Evolutionary conservation across 2,888 invertebrate genomes (phyloP), one percentile per base, ranked within the genome.

Genomic region (Danaus chrysippus): DNA sequence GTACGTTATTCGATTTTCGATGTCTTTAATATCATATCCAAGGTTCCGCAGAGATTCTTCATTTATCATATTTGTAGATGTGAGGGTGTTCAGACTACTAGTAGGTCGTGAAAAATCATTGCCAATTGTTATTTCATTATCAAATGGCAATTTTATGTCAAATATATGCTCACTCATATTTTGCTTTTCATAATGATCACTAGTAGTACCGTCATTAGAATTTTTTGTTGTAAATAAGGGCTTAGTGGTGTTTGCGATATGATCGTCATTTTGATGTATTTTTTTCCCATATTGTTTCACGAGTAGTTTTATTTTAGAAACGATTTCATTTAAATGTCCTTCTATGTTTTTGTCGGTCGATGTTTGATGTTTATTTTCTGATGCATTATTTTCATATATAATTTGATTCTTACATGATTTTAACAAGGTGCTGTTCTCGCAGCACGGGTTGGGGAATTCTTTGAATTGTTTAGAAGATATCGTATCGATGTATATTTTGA

Each of bases 401-500:
- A 67, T 46, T 43, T 58, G 43, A 13, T 54, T 57, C 42, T 64
- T 42, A 56, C 70, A 70, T 5, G 46, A 23, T n/a, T 42, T 10
- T n/a, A 60, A 9, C 42, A 61, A 44, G 12, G 60, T 58, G 54
- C 66, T 59, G 54, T 63, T 59, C 6, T 44, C 17, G 58, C 71
- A 71, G 52, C 70, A 70, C 44, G 66, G 17, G 10, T 56, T 58
- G 54, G 74, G 76, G 55, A 81, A 78, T 65, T 83, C 75, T 11
- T 69, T 66, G 52, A 79, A 70, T 46, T 77, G 73, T 13, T 66
- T 66, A 53, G 67, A 63, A 42, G 73, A 73, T n/a, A 71, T 68
- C 2, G 83, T 70, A 68, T 86, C 79, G 15, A 84, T 74, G 59
- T 87, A 90, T 58, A 90, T 72, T 76, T 86, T 88, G 9, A 85